These are phyloP conservation scores for Peromyscus nudipes DNA, from an alignment of 2,797 vertebrate species.

Conservation along the genomic window DNA sequence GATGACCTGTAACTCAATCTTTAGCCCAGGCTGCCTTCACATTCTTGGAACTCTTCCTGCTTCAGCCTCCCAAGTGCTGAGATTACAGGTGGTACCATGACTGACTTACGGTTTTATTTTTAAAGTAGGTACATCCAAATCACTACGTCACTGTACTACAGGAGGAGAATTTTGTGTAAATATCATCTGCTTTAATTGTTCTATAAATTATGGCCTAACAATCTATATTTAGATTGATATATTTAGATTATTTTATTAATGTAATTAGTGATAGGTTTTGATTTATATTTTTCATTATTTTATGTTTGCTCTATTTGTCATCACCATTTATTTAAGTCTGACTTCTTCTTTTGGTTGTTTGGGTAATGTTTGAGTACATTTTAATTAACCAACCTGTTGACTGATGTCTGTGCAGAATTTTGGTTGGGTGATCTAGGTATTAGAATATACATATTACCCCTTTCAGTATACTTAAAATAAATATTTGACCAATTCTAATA, in stretches of 20 bases:
- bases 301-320: constrained; percentile 30
- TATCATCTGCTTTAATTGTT: not conserved
- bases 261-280: not conserved
- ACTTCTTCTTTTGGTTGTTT: not conserved
- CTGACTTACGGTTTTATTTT: not conserved
- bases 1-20: not conserved
- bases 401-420: not conserved
- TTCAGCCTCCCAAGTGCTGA: not conserved
- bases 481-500: not conserved
- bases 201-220: not conserved
- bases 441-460: not conserved
- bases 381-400: not conserved
- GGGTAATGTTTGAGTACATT: not conserved
- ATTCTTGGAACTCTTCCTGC: not conserved
- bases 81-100: not conserved
- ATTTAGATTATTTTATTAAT: not conserved
- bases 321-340: not conserved
- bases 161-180: not conserved
- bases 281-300: constrained; percentile 38
- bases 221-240: not conserved
- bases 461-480: not conserved
- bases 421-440: not conserved
- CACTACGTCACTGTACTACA: not conserved
- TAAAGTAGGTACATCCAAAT: not conserved
- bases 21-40: not conserved